A percentile compares a stretch with the other conserved stretches of the same genome.
Evolutionary conservation across 1,140 invertebrate genomes (phyloP).

Genomic region (Orius insidiosus): DNA sequence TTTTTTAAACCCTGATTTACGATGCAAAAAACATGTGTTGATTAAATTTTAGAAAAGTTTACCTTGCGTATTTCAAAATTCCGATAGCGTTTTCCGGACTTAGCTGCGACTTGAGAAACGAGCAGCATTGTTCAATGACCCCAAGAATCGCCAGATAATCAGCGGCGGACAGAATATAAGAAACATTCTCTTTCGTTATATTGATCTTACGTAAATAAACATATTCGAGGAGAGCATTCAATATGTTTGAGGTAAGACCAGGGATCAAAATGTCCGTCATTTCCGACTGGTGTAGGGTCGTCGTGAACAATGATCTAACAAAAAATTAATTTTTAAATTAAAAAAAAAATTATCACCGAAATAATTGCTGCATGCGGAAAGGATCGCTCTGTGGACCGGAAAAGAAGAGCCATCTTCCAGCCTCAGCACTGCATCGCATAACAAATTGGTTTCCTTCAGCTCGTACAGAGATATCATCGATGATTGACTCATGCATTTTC

Average conservation of each 20-base stretch:
- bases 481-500: slow-evolving; percentile 6
- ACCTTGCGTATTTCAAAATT: slow-evolving; percentile 56
- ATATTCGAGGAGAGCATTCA: slow-evolving; percentile 60
- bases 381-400: slow-evolving; percentile 65
- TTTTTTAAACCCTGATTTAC: too few relatives aligned
- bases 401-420: slow-evolving; percentile 58
- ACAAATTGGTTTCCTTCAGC: slow-evolving; percentile 49
- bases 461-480: slow-evolving; percentile 33
- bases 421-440: slow-evolving; percentile 66
- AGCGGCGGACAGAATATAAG: slow-evolving; percentile 50
- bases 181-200: slow-evolving; percentile 57
- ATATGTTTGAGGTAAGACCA: slow-evolving; percentile 52
- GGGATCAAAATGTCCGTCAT: slow-evolving; percentile 52
- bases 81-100: slow-evolving; percentile 61
- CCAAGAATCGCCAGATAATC: slow-evolving; percentile 66
- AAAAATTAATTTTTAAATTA: neutral
- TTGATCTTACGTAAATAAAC: slow-evolving; percentile 58
- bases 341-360: slow-evolving; percentile 40
- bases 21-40: neutral
- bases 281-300: slow-evolving; percentile 44
- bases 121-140: slow-evolving; percentile 55
- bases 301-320: slow-evolving; percentile 70
- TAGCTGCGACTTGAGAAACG: slow-evolving; percentile 46
- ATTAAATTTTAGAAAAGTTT: slow-evolving; percentile 5
- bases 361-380: slow-evolving; percentile 71